Evolutionary conservation across 2,797 vertebrate genomes (phyloP).

Genomic region (Pteronotus mesoamericanus): DNA sequence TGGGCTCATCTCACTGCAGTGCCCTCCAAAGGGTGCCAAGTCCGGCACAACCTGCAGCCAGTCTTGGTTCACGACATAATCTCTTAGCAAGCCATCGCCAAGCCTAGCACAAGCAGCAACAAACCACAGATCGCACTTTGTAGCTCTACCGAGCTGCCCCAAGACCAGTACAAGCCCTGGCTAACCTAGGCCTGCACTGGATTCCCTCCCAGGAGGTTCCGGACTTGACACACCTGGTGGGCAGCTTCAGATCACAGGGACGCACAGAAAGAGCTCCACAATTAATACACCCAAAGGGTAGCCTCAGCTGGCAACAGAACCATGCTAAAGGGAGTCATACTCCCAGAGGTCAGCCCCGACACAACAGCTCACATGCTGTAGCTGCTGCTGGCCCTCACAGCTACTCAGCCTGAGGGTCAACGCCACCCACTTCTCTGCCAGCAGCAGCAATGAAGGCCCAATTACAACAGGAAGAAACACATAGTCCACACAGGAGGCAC

Average conservation of each 20-base stretch:
- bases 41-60: background rate
- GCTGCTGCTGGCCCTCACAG: background rate
- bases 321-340: background rate
- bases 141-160: background rate
- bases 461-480: background rate
- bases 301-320: background rate
- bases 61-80: background rate
- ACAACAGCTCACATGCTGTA: background rate
- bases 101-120: background rate
- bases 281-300: background rate
- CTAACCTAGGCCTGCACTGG: background rate
- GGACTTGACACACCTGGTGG: background rate
- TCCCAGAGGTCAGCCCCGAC: background rate
- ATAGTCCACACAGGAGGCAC: background rate
- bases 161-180: background rate
- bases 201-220: background rate
- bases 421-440: background rate
- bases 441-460: background rate
- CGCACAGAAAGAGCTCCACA: background rate
- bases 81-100: background rate
- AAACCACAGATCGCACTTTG: background rate
- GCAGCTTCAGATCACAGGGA: background rate
- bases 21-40: background rate
- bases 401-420: background rate
- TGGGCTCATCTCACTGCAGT: background rate